Percentiles rank a stretch among this genome's conserved stretches.
phyloP scores from a whole-genome alignment of 1,140 invertebrate genomes.

The Cylas formicarius region DNA sequence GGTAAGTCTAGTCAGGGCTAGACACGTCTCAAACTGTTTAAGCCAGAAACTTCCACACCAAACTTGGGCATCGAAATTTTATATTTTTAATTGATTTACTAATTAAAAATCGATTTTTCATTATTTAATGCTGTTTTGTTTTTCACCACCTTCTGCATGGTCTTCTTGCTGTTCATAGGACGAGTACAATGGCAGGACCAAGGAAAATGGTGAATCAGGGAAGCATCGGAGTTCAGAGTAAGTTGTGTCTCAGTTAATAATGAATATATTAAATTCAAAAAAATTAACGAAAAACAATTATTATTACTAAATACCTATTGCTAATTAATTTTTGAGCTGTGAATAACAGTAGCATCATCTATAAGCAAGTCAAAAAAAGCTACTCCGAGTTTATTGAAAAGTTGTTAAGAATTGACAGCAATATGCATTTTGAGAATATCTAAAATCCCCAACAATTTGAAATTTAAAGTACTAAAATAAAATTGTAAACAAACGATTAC shows the following conservation, averaged over 20 bases:
- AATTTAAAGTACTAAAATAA: too few species aligned
- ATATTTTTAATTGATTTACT: conserved; percentile 1
- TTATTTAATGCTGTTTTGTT: conserved; percentile 42
- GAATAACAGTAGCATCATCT: too few species aligned
- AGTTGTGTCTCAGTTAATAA: conserved; percentile 31
- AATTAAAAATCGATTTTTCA: conserved; percentile 5
- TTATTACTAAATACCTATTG: conserved; percentile 3
- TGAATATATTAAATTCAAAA: conserved; percentile 9
- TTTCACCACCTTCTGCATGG: conserved; percentile 34
- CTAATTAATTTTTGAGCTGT: conserved; percentile 2
- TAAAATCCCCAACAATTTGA: too few species aligned
- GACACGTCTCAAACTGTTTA: conserved; percentile 28
- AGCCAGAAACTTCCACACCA: conserved; percentile 6
- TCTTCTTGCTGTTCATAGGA: conserved; percentile 60
- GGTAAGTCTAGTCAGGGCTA: conserved; percentile 44
- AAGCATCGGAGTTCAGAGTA: conserved; percentile 49
- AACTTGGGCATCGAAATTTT: conserved; percentile 1
- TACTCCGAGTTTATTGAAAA: too few species aligned
- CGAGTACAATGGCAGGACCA: conserved; percentile 50
- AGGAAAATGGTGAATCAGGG: conserved; percentile 49
- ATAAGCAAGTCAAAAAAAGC: too few species aligned
- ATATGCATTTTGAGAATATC: too few species aligned
- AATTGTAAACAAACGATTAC: too few species aligned
- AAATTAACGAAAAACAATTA: not conserved
- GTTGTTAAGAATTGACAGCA: too few species aligned